Percentiles rank a stretch among this genome's conserved stretches.
Conservation (phyloP, 2,113 vertebrate genomes). For the Elephas maximus region DNA sequence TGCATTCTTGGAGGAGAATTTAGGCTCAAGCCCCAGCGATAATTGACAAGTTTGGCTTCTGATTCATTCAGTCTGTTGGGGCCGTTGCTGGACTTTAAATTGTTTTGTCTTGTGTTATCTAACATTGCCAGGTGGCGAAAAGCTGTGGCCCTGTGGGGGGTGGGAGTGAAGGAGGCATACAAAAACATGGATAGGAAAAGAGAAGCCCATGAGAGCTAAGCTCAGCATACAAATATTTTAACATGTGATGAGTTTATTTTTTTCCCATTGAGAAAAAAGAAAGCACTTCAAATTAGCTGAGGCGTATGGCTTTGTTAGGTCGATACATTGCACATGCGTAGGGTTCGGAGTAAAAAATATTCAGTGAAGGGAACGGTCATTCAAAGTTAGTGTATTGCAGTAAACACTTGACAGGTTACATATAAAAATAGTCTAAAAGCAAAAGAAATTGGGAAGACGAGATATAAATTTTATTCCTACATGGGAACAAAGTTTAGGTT, state of each 20-base stretch:
- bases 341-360: conserved; percentile 57
- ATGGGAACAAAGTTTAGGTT: conserved; percentile 23
- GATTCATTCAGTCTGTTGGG: conserved; percentile 7
- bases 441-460: background rate
- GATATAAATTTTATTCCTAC: background rate
- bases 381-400: conserved; percentile 25
- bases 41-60: background rate
- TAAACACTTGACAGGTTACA: background rate
- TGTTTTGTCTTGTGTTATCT: conserved; percentile 24
- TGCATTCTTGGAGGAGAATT: conserved; percentile 19
- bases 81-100: background rate
- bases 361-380: background rate
- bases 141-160: background rate
- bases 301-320: conserved; percentile 52
- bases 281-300: background rate
- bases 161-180: rapidly evolving
- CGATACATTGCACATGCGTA: conserved; percentile 69
- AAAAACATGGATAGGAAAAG: background rate
- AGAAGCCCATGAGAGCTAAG: background rate
- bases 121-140: background rate
- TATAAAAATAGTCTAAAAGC: background rate
- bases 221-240: background rate
- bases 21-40: background rate
- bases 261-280: background rate
- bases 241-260: background rate